These are phyloP conservation scores for Mimachlamys varia DNA, from an alignment of 2,888 invertebrate genomes.

Conservation along the genomic window DNA sequence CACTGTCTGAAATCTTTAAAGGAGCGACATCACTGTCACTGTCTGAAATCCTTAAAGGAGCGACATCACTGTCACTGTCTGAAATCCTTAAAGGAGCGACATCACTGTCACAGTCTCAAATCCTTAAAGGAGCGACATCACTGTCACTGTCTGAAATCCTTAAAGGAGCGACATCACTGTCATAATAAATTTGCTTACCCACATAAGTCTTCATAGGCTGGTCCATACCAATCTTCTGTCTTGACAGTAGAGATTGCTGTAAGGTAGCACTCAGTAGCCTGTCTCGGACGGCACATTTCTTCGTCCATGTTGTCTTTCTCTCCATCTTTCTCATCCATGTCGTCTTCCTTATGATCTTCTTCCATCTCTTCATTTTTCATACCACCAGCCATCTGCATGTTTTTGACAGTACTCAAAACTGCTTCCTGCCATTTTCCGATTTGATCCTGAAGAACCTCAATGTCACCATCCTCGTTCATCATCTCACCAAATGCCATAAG, in stretches of 20 bases:
- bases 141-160: too few relatives aligned
- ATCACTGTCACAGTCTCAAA: too few relatives aligned
- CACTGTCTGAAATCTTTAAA: too few relatives aligned
- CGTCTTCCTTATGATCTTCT: not conserved
- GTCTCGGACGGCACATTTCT: not conserved
- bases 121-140: too few relatives aligned
- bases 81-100: too few relatives aligned
- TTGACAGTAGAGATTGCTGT: not conserved
- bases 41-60: too few relatives aligned
- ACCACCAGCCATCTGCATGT: not conserved
- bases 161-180: too few relatives aligned
- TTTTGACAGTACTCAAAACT: not conserved
- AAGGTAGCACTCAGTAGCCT: not conserved
- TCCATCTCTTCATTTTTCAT: not conserved
- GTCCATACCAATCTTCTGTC: not conserved
- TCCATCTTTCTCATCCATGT: not conserved
- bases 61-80: too few relatives aligned
- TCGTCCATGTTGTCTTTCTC: not conserved
- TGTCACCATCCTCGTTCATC: not conserved
- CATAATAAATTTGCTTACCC: not conserved
- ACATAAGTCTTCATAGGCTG: not conserved
- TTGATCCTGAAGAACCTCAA: not conserved
- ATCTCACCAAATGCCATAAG: not conserved
- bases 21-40: too few relatives aligned
- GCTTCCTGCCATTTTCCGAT: not conserved